Conservation (phyloP, 2,888 invertebrate genomes). For the Oscheius myriophilus region DNA sequence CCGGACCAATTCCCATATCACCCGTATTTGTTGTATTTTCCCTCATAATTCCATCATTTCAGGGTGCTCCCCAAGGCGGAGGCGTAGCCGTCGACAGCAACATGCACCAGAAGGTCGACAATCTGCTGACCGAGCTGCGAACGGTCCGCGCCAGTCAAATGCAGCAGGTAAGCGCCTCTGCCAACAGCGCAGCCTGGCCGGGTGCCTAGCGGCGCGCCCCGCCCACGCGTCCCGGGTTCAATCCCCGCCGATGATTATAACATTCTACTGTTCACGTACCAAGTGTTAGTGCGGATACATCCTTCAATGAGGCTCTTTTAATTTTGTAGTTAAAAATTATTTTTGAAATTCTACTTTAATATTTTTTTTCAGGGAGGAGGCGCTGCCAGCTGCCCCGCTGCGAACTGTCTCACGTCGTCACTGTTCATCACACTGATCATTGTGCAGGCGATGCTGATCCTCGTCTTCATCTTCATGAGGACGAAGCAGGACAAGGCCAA, state of each 20-base stretch:
- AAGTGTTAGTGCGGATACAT: slow-evolving; percentile 7
- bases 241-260: slow-evolving; percentile 23
- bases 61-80: slow-evolving; percentile 33
- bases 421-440: slow-evolving; percentile 60
- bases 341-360: too few species aligned
- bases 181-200: not conserved
- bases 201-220: not conserved
- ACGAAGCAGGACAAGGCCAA: slow-evolving; percentile 69
- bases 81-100: slow-evolving; percentile 42
- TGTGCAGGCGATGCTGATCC: slow-evolving; percentile 60
- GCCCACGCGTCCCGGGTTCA: not conserved
- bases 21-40: not conserved
- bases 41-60: not conserved
- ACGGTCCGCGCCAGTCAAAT: slow-evolving; percentile 50
- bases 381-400: slow-evolving; percentile 37
- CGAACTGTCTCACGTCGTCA: slow-evolving; percentile 55
- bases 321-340: too few species aligned
- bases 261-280: slow-evolving; percentile 29
- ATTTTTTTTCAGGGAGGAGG: slow-evolving; percentile 17
- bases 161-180: slow-evolving; percentile 32
- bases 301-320: not conserved
- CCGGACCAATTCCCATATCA: not conserved
- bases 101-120: slow-evolving; percentile 54
- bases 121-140: slow-evolving; percentile 45
- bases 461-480: slow-evolving; percentile 64